Conservation (phyloP, 2,888 invertebrate genomes). For the Schizotus pectinicornis region DNA sequence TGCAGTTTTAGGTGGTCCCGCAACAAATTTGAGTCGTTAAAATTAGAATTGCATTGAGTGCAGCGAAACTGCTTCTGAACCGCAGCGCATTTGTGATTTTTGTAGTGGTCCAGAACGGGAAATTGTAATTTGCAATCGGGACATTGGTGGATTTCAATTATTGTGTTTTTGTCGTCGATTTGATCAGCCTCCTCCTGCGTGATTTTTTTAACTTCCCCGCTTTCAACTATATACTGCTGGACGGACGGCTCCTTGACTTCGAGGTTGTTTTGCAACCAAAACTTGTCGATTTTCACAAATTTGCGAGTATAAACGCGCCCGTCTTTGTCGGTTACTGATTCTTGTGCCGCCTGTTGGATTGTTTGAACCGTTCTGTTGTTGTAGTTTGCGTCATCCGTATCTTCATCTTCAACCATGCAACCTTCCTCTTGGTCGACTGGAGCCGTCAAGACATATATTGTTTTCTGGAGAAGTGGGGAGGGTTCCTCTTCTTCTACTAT, state of each 20-base stretch:
- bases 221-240: slow-evolving; percentile 43
- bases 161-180: slow-evolving; percentile 30
- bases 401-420: slow-evolving; percentile 14
- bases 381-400: slow-evolving; percentile 26
- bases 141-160: slow-evolving; percentile 58
- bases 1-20: slow-evolving; percentile 69
- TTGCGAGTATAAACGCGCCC: slow-evolving; percentile 62
- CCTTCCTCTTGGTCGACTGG: too few species aligned
- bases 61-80: slow-evolving; percentile 57
- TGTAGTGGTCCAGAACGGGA: slow-evolving; percentile 57
- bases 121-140: slow-evolving; percentile 60
- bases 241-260: slow-evolving; percentile 36
- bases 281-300: slow-evolving; percentile 66
- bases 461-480: neutral
- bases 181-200: slow-evolving; percentile 40
- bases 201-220: slow-evolving; percentile 43
- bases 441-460: neutral
- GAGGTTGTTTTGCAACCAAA: slow-evolving; percentile 60
- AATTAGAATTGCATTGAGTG: slow-evolving; percentile 62
- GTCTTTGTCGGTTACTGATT: slow-evolving; percentile 55
- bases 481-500: slow-evolving; percentile 18
- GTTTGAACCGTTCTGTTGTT: slow-evolving; percentile 39
- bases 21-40: slow-evolving; percentile 51
- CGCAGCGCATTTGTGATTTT: slow-evolving; percentile 56
- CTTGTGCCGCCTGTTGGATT: neutral